phyloP scores from a whole-genome alignment of 2,113 vertebrate genomes.

The Neopipo cinnamomea region DNA sequence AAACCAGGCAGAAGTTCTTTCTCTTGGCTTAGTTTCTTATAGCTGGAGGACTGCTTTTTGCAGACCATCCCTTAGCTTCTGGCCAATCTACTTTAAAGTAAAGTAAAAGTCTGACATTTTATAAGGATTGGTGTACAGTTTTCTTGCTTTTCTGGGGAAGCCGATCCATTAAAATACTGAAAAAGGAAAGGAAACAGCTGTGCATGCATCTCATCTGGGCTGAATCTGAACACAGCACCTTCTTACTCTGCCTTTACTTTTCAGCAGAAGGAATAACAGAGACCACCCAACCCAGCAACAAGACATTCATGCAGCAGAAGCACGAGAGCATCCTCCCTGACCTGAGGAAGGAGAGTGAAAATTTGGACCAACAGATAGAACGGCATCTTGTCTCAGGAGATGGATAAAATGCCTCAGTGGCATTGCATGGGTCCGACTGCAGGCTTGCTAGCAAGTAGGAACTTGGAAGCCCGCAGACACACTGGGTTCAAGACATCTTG shows the following conservation, averaged over 20 bases:
- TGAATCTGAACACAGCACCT: not conserved
- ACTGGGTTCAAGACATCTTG: not conserved
- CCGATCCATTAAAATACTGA: too few relatives aligned
- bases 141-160: not conserved
- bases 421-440: rapidly evolving
- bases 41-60: not conserved
- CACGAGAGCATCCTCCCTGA: rapidly evolving
- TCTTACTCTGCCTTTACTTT: not conserved
- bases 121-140: not conserved
- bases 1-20: not conserved
- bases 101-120: not conserved
- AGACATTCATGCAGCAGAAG: not conserved
- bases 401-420: rapidly evolving
- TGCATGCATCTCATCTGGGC: not conserved
- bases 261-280: not conserved
- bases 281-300: not conserved
- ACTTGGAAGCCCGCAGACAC: not conserved
- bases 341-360: not conserved
- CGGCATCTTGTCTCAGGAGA: too few relatives aligned
- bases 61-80: not conserved
- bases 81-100: not conserved
- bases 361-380: not conserved
- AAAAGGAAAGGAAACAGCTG: not conserved
- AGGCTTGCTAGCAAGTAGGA: not conserved
- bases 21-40: not conserved